Conservation (phyloP, 2,113 vertebrate genomes). For the Otis tarda region DNA sequence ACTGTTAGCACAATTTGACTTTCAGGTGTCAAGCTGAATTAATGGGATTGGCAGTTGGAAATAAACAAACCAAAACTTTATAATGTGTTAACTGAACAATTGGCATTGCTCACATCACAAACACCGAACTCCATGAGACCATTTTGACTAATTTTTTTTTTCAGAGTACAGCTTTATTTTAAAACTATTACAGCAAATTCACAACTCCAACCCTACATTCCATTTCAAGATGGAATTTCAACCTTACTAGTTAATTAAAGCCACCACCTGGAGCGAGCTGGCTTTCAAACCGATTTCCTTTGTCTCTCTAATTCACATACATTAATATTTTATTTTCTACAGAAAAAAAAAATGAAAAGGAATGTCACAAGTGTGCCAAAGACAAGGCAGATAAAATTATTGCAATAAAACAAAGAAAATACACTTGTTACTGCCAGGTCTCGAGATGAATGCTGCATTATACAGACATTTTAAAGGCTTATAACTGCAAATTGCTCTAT, state of each 20-base stretch:
- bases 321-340: slow-evolving; percentile 70
- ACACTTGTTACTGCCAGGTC: slow-evolving; percentile 46
- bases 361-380: slow-evolving; percentile 21
- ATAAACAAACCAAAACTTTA: background rate
- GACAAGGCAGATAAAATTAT: slow-evolving; percentile 64
- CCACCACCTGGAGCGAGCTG: slow-evolving; percentile 28
- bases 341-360: slow-evolving; percentile 31
- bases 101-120: background rate
- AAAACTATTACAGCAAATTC: slow-evolving; percentile 14
- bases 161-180: background rate
- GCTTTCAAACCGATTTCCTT: slow-evolving; percentile 64
- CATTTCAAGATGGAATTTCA: slow-evolving; percentile 45
- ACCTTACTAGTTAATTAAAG: slow-evolving; percentile 66
- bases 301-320: slow-evolving; percentile 39
- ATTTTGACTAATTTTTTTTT: background rate
- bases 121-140: background rate
- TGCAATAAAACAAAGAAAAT: slow-evolving; percentile 64
- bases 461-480: slow-evolving; percentile 30
- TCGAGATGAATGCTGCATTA: slow-evolving; percentile 44
- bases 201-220: background rate
- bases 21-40: background rate
- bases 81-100: background rate
- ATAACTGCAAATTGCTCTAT: slow-evolving; percentile 22
- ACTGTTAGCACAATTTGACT: background rate
- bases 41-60: background rate